These are phyloP conservation scores for Heliothis peltigera DNA, from an alignment of 2,888 invertebrate species.

Conservation along the genomic window DNA sequence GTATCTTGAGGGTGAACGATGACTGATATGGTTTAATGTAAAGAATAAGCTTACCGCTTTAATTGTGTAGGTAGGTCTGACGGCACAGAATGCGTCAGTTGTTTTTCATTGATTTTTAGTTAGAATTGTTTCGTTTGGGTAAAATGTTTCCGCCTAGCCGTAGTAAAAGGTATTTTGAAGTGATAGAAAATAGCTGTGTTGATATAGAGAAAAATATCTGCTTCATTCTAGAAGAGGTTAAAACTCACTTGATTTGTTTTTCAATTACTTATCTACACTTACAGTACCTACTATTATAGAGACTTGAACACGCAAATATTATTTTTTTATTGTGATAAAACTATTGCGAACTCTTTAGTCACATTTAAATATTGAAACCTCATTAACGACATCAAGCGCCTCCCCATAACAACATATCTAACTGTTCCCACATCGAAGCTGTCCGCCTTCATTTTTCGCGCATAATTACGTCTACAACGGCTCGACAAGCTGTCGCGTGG, in stretches of 20 bases:
- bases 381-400: constrained; percentile 39
- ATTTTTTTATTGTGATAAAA: no score
- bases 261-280: neutral
- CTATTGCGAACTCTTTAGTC: no score
- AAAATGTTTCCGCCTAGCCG: no score
- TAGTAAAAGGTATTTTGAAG: no score
- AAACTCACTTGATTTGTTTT: no score
- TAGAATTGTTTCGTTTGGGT: neutral
- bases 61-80: constrained; percentile 5
- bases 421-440: constrained; percentile 48
- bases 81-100: neutral
- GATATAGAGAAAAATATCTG: no score
- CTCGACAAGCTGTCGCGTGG: constrained; percentile 81
- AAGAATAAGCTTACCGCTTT: constrained; percentile 8
- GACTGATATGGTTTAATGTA: constrained; percentile 20
- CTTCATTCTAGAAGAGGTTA: no score
- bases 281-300: no score
- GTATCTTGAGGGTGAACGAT: constrained; percentile 51
- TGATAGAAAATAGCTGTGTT: no score
- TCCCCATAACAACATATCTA: constrained; percentile 22
- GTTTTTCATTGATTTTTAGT: constrained; percentile 1
- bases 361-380: constrained; percentile 22
- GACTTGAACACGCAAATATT: no score
- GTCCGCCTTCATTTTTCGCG: constrained; percentile 77
- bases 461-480: constrained; percentile 82